Evolutionary conservation across 2,113 vertebrate species (phyloP).

Genomic region (Entelurus aequoreus): DNA sequence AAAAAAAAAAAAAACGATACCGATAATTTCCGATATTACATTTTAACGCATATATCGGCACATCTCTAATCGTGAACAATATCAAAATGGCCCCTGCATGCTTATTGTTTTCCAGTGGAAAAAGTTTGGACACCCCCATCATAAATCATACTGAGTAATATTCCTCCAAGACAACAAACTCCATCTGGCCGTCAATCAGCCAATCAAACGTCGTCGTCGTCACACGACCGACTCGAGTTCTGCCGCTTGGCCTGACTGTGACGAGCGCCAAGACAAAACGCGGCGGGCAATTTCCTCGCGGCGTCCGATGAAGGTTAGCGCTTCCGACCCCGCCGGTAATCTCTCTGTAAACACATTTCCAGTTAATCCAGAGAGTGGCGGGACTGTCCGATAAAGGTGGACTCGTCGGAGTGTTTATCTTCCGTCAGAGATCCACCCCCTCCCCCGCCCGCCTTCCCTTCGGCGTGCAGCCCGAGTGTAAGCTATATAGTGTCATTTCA

Average conservation of each 20-base stretch:
- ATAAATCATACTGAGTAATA: too few species aligned
- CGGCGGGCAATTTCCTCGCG: conserved; percentile 19
- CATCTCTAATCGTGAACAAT: too few species aligned
- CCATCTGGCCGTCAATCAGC: too few species aligned
- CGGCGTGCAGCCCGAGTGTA: conserved; percentile 52
- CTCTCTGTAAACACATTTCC: conserved; percentile 72
- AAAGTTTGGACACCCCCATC: too few species aligned
- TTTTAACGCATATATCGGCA: too few species aligned
- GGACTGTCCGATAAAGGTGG: conserved; percentile 58
- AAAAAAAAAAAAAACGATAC: too few species aligned
- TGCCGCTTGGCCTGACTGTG: too few species aligned
- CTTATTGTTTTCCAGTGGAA: too few species aligned
- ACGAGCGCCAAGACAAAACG: conserved; percentile 1
- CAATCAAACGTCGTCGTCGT: too few species aligned
- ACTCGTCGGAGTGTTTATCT: conserved; percentile 58
- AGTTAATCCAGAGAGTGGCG: conserved; percentile 63
- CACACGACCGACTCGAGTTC: not conserved
- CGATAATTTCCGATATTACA: too few species aligned
- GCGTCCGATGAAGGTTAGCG: conserved; percentile 56
- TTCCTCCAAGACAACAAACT: too few species aligned
- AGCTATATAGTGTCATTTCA: conserved; percentile 74
- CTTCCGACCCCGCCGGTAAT: conserved; percentile 58
- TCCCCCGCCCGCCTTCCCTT: conserved; percentile 10
- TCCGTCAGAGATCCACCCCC: conserved; percentile 28
- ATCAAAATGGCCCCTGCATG: too few species aligned